These are phyloP conservation scores for Achlya flavicornis DNA, from an alignment of 2,888 invertebrate species.

Conservation along the genomic window DNA sequence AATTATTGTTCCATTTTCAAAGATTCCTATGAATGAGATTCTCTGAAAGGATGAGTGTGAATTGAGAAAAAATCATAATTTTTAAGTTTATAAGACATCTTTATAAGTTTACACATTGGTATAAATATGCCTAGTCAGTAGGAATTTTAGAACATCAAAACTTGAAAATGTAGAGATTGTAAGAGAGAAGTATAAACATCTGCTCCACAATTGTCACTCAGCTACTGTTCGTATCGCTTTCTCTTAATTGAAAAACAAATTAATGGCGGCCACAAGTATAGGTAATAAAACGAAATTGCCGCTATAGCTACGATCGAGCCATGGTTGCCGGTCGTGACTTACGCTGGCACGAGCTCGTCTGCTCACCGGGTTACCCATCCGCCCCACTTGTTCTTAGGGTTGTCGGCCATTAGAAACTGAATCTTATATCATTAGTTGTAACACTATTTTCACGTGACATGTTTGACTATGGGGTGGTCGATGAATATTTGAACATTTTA, in stretches of 20 bases:
- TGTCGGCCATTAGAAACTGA: not conserved
- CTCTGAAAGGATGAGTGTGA: too few species aligned
- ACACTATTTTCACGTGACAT: not conserved
- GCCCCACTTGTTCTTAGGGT: not conserved
- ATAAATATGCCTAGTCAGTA: too few species aligned
- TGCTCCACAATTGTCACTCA: not conserved
- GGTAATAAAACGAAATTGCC: slow-evolving; percentile 21
- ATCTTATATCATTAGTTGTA: not conserved
- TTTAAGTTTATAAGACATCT: too few species aligned
- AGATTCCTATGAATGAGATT: too few species aligned
- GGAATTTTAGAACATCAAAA: too few species aligned
- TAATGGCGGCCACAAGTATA: not conserved
- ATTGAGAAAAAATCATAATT: too few species aligned
- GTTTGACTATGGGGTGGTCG: too few species aligned
- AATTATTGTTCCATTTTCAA: too few species aligned
- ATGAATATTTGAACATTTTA: too few species aligned
- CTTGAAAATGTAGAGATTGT: not conserved
- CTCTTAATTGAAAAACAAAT: slow-evolving; percentile 1
- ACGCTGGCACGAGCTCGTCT: slow-evolving; percentile 15
- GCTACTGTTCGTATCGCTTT: slow-evolving; percentile 5
- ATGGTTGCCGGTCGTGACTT: slow-evolving; percentile 16
- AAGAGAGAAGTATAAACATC: too few species aligned
- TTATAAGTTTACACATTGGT: too few species aligned
- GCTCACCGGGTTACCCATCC: slow-evolving; percentile 3
- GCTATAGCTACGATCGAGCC: not conserved